Evolutionary conservation across 2,888 invertebrate genomes (phyloP).

Genomic region (Venustoraphidia nigricollis): DNA sequence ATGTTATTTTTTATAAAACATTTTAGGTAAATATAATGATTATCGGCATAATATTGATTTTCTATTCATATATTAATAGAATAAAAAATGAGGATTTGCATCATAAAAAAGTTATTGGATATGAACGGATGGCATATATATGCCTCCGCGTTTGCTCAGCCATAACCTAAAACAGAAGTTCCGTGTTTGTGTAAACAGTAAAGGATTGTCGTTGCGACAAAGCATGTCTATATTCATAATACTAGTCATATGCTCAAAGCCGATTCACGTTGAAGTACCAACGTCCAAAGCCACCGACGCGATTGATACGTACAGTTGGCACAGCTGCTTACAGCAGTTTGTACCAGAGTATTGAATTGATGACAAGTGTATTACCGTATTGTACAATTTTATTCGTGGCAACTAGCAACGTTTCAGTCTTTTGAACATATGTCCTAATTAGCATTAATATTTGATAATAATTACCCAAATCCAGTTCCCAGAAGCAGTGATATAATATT

Average conservation of each 20-base stretch:
- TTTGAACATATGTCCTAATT: background rate
- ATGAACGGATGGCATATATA: constrained; percentile 24
- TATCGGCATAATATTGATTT: background rate
- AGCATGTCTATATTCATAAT: background rate
- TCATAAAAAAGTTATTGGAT: constrained; percentile 20
- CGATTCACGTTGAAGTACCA: too few species aligned
- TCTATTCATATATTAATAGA: background rate
- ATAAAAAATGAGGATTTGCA: too few species aligned
- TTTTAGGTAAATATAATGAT: background rate
- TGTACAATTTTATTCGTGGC: background rate
- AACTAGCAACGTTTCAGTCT: background rate
- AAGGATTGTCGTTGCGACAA: too few species aligned
- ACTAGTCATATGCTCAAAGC: background rate
- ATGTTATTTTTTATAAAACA: background rate
- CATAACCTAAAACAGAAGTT: constrained; percentile 41
- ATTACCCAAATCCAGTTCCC: constrained; percentile 84
- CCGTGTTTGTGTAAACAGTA: background rate
- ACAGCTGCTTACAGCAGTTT: too few species aligned
- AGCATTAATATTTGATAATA: constrained; percentile 1
- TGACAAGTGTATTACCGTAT: too few species aligned
- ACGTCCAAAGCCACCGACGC: too few species aligned
- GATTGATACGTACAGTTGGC: too few species aligned
- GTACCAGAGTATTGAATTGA: too few species aligned
- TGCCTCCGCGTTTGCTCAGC: constrained; percentile 39
- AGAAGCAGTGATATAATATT: constrained; percentile 80